phyloP scores from a whole-genome alignment of 23 tunicate species.

The Styela plicata region DNA sequence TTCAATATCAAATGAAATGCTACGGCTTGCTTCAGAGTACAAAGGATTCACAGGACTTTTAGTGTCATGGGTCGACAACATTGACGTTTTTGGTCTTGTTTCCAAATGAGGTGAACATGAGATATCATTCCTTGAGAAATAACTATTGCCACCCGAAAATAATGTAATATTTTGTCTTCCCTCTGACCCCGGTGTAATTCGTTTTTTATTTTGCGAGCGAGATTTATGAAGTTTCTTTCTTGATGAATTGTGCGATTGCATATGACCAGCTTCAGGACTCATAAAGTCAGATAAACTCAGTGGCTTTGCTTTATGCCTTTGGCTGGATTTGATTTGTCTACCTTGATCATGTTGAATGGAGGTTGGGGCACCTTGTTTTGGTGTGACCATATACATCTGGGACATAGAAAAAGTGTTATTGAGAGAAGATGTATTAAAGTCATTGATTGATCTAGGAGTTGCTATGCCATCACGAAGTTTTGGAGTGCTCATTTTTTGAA shows the following conservation, averaged over 20 bases:
- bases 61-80: not conserved
- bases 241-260: not conserved
- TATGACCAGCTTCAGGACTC: not conserved
- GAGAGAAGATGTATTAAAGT: not conserved
- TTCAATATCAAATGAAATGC: slow-evolving; percentile 1
- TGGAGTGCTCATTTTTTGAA: slow-evolving; percentile 1
- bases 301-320: not conserved
- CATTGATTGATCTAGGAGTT: not conserved
- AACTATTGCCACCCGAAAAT: not conserved
- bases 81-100: not conserved
- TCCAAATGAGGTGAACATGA: not conserved
- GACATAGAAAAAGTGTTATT: no score
- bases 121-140: not conserved
- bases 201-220: not conserved
- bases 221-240: not conserved
- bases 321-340: not conserved
- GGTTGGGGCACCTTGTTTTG: not conserved
- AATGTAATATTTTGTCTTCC: not conserved
- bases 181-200: not conserved
- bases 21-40: not conserved
- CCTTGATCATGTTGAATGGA: not conserved
- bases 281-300: not conserved
- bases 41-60: not conserved
- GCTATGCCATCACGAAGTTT: not conserved
- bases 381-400: no score